These are phyloP conservation scores for Procambarus virginalis DNA, from an alignment of 1,140 invertebrate genomes.

Conservation along the genomic window DNA sequence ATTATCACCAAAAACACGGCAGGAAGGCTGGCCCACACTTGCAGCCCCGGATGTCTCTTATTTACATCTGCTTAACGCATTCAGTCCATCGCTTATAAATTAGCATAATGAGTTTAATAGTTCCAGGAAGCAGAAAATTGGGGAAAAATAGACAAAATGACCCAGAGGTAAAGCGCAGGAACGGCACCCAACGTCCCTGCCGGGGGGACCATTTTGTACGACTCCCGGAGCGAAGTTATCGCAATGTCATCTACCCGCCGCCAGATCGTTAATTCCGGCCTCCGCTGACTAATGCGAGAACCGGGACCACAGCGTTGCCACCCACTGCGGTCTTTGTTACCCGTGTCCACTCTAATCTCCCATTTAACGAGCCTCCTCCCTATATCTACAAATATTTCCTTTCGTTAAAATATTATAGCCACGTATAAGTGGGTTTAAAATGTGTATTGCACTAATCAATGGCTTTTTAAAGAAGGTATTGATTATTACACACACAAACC, in stretches of 20 bases:
- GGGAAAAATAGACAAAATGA: not conserved
- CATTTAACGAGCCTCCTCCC: too few species aligned
- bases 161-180: conserved; percentile 4
- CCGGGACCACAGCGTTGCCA: not conserved
- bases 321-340: not conserved
- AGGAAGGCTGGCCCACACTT: not conserved
- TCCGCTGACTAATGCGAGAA: conserved; percentile 30
- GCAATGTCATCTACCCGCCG: conserved; percentile 34
- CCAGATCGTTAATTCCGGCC: conserved; percentile 36
- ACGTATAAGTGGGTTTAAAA: too few species aligned
- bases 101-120: not conserved
- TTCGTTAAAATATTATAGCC: too few species aligned
- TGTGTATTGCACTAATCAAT: too few species aligned
- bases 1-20: not conserved
- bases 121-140: not conserved
- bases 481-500: too few species aligned
- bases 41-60: not conserved
- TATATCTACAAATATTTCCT: too few species aligned
- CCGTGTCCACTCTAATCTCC: too few species aligned
- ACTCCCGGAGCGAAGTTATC: conserved; percentile 36
- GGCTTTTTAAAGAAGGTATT: too few species aligned
- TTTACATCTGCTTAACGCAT: not conserved
- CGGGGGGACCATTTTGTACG: conserved; percentile 23
- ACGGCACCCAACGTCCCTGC: not conserved
- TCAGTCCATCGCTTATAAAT: not conserved